A percentile compares a stretch with the other conserved stretches of the same genome.
phyloP scores from a whole-genome alignment of 2,797 vertebrate genomes.

The Poecile montanus region DNA sequence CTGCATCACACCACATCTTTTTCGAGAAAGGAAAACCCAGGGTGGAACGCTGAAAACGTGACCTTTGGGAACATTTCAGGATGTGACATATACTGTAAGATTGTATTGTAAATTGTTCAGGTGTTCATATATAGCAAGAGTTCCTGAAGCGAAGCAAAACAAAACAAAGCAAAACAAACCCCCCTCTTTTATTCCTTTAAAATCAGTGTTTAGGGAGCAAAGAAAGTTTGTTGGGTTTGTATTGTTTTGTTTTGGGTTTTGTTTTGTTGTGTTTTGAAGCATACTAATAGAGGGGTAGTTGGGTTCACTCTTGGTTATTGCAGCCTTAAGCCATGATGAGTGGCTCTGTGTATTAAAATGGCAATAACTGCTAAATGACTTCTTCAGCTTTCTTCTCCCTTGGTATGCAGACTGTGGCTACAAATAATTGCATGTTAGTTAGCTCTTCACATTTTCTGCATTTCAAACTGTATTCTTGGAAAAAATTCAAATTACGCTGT shows the following conservation, averaged over 20 bases:
- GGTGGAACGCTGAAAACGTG: background rate
- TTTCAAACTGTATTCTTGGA: background rate
- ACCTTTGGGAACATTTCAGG: background rate
- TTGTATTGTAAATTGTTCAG: background rate
- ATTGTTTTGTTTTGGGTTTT: background rate
- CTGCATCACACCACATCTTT: background rate
- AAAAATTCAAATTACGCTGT: background rate
- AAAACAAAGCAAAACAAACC: background rate
- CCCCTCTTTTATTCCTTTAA: background rate
- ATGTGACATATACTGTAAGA: background rate
- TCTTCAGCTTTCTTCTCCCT: background rate
- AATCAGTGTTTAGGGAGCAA: background rate
- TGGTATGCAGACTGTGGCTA: background rate
- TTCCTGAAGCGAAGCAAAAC: background rate
- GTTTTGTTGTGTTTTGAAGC: background rate
- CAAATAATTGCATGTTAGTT: background rate
- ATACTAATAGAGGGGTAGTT: background rate
- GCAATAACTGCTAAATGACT: background rate
- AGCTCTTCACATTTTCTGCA: background rate
- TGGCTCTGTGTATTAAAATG: background rate
- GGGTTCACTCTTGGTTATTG: background rate
- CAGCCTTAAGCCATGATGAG: background rate
- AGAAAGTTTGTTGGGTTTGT: background rate
- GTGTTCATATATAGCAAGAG: background rate
- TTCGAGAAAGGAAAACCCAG: background rate